Evolutionary conservation across 1,140 invertebrate species (phyloP), one percentile per base, ranked within the genome.

Genomic region (Drosophila pandora): DNA sequence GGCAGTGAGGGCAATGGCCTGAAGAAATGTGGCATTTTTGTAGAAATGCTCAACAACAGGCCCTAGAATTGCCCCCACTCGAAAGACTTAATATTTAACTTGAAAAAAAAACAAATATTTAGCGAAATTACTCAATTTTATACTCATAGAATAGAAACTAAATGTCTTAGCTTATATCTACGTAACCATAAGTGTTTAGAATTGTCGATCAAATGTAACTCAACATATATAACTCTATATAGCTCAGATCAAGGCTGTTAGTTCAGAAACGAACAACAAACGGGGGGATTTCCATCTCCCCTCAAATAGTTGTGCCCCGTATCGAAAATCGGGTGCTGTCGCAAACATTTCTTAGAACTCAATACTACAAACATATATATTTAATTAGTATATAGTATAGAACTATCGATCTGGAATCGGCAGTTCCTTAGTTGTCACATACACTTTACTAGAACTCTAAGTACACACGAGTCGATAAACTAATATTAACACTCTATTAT

Each of bases 161-260:
- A 84, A 87, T 87, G 82, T 85, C 61, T 83, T 87, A 87, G 80
- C 37, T 49, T 39, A 69, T 69, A 69, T 67, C 57, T 60, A 65
- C 61, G 62, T 56, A 71, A 57, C 57, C 76, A 79, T 83, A 87
- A 87, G 82, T 87, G 82, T 87, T 87, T 87, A 87, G 82, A 57
- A 65, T 82, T 87, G 83, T 88, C 83, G 53, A 54, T 22, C 43
- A 52, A 76, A 47, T 76, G 73, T 76, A 76, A 76, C 63, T 76
- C 56, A 57, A 67, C 52, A 58, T 75, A 63, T 63, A 39, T 58
- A 78, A 52, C 64, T 22, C 34, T 37, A 37, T 48, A 81, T 84
- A 85, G 82, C 82, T 85, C 82, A 85, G 55, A 84, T 45, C 72
- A 67, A 87, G 81, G 82, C 82, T 85, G 82, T 76, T 76, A 68